phyloP scores from a whole-genome alignment of 2,113 vertebrate species.

The Notothenia rossii region DNA sequence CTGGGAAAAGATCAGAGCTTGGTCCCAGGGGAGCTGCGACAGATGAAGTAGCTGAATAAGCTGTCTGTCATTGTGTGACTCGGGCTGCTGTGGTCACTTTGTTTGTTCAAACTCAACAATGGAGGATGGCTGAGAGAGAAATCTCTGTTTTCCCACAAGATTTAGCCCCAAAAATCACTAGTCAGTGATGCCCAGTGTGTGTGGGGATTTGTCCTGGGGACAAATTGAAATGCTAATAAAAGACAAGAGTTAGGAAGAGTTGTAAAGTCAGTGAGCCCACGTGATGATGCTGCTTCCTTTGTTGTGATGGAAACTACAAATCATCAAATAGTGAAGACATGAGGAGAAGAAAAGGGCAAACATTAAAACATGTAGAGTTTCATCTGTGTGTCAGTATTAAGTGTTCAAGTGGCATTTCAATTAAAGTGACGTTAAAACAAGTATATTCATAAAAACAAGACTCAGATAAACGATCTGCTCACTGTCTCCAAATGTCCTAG shows the following conservation, averaged over 20 bases:
- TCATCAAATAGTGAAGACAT: slow-evolving; percentile 20
- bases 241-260: slow-evolving; percentile 34
- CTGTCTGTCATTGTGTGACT: slow-evolving; percentile 84
- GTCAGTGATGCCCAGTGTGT: slow-evolving; percentile 55
- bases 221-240: slow-evolving; percentile 73
- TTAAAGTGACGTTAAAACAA: too few species aligned
- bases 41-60: slow-evolving; percentile 85
- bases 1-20: slow-evolving; percentile 83
- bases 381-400: neutral
- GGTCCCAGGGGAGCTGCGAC: slow-evolving; percentile 79
- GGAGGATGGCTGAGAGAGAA: slow-evolving; percentile 74
- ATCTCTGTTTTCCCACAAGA: slow-evolving; percentile 81
- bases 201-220: slow-evolving; percentile 62
- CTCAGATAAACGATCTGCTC: too few species aligned
- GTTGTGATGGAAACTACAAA: slow-evolving; percentile 11
- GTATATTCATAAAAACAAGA: too few species aligned
- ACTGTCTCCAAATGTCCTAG: too few species aligned
- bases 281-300: slow-evolving; percentile 51
- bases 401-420: neutral
- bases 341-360: neutral
- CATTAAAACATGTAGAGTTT: neutral
- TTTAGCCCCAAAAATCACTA: slow-evolving; percentile 65
- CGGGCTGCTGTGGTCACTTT: slow-evolving; percentile 78
- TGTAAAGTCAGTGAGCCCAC: slow-evolving; percentile 38
- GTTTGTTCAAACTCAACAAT: slow-evolving; percentile 82